Conservation (phyloP, 2,113 vertebrate species). For the Crotophaga sulcirostris region DNA sequence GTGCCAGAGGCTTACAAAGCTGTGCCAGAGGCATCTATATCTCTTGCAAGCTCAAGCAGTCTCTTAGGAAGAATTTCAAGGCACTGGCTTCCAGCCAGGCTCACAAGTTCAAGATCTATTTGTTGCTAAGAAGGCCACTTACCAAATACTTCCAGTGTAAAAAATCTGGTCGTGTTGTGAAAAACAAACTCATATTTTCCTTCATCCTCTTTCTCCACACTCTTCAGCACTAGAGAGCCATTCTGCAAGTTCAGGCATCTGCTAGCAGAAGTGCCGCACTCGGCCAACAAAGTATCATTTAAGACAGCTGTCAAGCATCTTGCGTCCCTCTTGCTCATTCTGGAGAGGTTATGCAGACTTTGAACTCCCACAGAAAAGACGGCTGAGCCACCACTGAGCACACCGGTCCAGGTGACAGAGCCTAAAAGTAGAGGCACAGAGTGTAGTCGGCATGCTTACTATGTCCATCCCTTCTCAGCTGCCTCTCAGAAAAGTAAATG, state of each 20-base stretch:
- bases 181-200: slow-evolving; percentile 19
- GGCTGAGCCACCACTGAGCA: background rate
- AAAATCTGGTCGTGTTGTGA: background rate
- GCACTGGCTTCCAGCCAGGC: background rate
- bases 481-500: background rate
- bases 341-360: background rate
- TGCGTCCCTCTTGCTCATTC: background rate
- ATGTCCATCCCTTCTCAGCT: background rate
- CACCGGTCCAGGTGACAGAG: background rate
- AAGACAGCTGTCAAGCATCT: background rate
- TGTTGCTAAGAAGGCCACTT: slow-evolving; percentile 34
- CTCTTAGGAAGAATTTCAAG: background rate
- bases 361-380: slow-evolving; percentile 38
- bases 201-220: slow-evolving; percentile 6
- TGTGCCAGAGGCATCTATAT: background rate
- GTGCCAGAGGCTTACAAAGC: background rate
- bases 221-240: slow-evolving; percentile 22
- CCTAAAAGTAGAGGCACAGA: slow-evolving; percentile 31
- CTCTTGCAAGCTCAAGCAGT: background rate
- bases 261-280: background rate
- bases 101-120: background rate
- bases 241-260: slow-evolving; percentile 26
- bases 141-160: slow-evolving; percentile 41
- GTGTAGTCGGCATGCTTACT: background rate
- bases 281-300: background rate